phyloP scores from a whole-genome alignment of 2,797 vertebrate genomes.

The Falco rusticolus region DNA sequence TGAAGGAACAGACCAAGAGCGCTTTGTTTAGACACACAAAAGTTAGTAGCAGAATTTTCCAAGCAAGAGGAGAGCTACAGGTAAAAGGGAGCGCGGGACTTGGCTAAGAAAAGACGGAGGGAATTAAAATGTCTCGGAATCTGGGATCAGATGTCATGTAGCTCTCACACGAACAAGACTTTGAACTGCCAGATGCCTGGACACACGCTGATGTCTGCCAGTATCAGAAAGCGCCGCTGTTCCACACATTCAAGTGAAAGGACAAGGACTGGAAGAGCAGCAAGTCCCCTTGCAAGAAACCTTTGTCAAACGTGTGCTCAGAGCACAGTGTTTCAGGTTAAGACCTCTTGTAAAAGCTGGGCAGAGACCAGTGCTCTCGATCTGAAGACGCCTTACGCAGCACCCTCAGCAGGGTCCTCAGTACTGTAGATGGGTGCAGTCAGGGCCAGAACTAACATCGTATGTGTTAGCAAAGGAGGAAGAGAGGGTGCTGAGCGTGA shows the following conservation, averaged over 20 bases:
- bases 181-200: background rate
- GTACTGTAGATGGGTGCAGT: too few relatives aligned
- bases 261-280: background rate
- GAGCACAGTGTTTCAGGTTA: background rate
- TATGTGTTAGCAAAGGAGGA: fast-evolving
- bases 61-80: background rate
- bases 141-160: background rate
- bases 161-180: background rate
- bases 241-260: background rate
- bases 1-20: background rate
- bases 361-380: background rate
- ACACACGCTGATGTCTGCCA: fast-evolving
- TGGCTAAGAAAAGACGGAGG: background rate
- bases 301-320: background rate
- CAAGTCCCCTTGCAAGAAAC: background rate
- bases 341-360: background rate
- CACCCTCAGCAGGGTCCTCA: fast-evolving
- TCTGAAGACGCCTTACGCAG: background rate
- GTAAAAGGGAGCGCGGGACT: background rate
- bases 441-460: fast-evolving
- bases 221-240: background rate
- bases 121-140: background rate
- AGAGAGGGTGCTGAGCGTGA: fast-evolving
- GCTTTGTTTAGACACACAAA: background rate
- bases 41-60: fast-evolving